Conservation (phyloP, 2,888 invertebrate species). For the Ophion costatus region DNA sequence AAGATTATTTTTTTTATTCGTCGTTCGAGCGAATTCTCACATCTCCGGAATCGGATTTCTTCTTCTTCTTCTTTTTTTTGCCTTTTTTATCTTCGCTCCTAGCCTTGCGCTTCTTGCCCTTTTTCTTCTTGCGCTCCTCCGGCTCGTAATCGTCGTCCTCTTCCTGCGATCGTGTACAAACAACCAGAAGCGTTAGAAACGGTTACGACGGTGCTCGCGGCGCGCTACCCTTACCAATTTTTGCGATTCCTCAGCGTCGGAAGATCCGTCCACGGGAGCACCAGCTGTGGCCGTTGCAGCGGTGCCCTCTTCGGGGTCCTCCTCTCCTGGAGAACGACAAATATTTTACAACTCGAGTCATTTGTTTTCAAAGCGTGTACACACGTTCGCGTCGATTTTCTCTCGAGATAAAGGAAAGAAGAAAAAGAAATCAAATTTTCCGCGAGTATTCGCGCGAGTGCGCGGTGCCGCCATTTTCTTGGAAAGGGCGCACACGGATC, state of each 20-base stretch:
- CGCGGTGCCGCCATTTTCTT: conserved; percentile 81
- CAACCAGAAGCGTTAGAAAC: not conserved
- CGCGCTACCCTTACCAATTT: conserved; percentile 76
- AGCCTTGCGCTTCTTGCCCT: conserved; percentile 96
- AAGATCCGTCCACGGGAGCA: conserved; percentile 88
- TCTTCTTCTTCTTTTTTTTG: conserved; percentile 97
- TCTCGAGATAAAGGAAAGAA: not conserved
- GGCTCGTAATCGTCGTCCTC: conserved; percentile 95
- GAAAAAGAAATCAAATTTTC: conserved; percentile 67
- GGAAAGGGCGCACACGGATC: conserved; percentile 71
- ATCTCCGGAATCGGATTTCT: conserved; percentile 96
- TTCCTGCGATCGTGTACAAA: conserved; percentile 83
- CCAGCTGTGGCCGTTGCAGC: conserved; percentile 80
- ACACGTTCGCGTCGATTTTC: not conserved
- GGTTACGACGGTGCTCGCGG: not conserved
- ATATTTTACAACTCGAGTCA: not conserved
- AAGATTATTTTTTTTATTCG: no score
- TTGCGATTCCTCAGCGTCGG: conserved; percentile 88
- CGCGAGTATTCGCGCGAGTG: conserved; percentile 73
- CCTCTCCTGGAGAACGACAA: conserved; percentile 84
- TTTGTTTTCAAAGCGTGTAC: not conserved
- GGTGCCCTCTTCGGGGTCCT: conserved; percentile 89
- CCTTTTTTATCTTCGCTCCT: conserved; percentile 96
- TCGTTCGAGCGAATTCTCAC: conserved; percentile 80
- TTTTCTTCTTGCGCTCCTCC: conserved; percentile 95